Conservation (phyloP, 2,113 vertebrate species). For the Athene cunicularia region DNA sequence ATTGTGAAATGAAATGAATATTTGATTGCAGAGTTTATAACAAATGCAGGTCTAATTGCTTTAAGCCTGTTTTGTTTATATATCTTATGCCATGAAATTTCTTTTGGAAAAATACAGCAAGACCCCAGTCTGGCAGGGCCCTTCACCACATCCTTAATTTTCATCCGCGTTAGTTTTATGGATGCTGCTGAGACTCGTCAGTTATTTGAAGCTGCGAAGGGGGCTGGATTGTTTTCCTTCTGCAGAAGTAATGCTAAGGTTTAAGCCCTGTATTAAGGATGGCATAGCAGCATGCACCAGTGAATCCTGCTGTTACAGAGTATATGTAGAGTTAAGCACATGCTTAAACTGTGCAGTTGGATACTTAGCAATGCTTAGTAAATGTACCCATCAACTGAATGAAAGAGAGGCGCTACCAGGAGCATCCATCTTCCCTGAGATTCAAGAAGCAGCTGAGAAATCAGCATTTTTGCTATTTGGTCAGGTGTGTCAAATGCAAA, state of each 20-base stretch:
- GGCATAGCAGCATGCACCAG: neutral
- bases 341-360: neutral
- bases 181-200: neutral
- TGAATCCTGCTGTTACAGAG: neutral
- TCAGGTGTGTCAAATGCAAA: neutral
- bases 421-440: neutral
- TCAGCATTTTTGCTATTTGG: neutral
- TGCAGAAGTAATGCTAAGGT: neutral
- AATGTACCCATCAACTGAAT: neutral
- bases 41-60: constrained; percentile 21
- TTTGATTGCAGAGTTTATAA: constrained; percentile 38
- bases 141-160: neutral
- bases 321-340: neutral
- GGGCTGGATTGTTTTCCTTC: neutral
- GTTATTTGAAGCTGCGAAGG: neutral
- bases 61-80: neutral
- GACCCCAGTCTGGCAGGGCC: neutral
- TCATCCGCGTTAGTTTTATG: neutral
- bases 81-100: neutral
- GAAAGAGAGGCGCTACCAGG: neutral
- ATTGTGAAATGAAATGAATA: constrained; percentile 42
- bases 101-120: neutral
- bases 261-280: neutral
- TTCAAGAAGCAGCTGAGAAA: neutral
- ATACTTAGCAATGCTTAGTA: neutral